Percentiles rank a stretch among this genome's conserved stretches.
phyloP scores from a whole-genome alignment of 1,140 invertebrate species.

The Drosophila prosaltans region DNA sequence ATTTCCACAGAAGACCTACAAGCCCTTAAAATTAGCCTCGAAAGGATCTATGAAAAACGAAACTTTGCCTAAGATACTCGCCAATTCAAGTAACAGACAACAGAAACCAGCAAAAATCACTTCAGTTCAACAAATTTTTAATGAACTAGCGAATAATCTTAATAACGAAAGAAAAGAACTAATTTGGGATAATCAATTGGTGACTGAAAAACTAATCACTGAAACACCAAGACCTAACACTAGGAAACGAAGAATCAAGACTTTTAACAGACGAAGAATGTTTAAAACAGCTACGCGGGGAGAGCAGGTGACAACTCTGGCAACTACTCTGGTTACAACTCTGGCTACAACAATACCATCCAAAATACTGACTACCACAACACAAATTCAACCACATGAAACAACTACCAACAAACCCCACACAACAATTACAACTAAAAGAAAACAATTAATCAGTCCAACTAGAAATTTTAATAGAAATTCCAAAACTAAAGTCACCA shows the following conservation, averaged over 20 bases:
- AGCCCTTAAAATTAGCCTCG: too few relatives aligned
- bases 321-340: neutral
- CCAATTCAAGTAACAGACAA: neutral
- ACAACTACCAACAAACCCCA: neutral
- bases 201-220: neutral
- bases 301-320: neutral
- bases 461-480: neutral
- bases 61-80: too few relatives aligned
- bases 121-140: neutral
- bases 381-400: neutral
- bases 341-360: neutral
- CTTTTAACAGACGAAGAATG: neutral
- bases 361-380: neutral
- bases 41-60: too few relatives aligned
- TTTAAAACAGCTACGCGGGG: neutral
- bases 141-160: neutral
- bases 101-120: neutral
- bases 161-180: neutral
- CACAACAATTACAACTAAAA: too few relatives aligned
- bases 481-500: neutral
- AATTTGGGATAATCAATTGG: too few relatives aligned
- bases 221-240: neutral
- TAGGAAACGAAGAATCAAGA: neutral
- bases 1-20: too few relatives aligned
- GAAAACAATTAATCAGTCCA: neutral